These are phyloP conservation scores for Salarias fasciatus DNA, from an alignment of 2,797 vertebrate genomes.

Conservation along the genomic window DNA sequence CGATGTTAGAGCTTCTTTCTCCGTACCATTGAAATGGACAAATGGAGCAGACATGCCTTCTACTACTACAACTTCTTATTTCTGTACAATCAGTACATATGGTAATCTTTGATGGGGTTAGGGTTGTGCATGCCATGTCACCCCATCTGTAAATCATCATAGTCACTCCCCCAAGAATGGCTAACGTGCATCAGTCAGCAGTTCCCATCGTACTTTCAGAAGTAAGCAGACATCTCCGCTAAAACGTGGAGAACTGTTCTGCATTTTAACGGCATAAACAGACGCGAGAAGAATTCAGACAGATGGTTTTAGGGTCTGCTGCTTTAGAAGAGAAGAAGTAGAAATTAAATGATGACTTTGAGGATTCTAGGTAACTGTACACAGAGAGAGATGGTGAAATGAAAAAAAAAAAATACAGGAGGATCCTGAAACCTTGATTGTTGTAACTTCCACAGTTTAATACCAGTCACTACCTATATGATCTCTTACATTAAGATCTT, in stretches of 20 bases:
- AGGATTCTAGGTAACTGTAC: too few relatives aligned
- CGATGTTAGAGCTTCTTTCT: too few relatives aligned
- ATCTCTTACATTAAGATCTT: too few relatives aligned
- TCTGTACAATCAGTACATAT: neutral
- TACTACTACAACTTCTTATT: neutral
- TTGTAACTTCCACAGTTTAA: too few relatives aligned
- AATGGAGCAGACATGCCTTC: neutral
- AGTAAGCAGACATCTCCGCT: neutral
- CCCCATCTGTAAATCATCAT: neutral
- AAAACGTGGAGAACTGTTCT: neutral
- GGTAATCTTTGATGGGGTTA: neutral
- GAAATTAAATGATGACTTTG: neutral
- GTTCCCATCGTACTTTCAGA: neutral
- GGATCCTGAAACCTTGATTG: too few relatives aligned
- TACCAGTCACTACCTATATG: too few relatives aligned
- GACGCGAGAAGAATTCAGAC: neutral
- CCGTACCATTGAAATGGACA: neutral
- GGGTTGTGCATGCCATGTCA: neutral
- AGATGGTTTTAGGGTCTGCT: neutral
- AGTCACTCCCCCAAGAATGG: neutral
- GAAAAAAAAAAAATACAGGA: too few relatives aligned
- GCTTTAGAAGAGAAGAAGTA: neutral
- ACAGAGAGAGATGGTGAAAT: too few relatives aligned
- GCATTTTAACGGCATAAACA: conserved; percentile 3
- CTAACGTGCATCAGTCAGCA: conserved; percentile 9